Evolutionary conservation across 2,113 vertebrate genomes (phyloP), one percentile per base, ranked within the genome.

Genomic region (Apeltes quadracus): DNA sequence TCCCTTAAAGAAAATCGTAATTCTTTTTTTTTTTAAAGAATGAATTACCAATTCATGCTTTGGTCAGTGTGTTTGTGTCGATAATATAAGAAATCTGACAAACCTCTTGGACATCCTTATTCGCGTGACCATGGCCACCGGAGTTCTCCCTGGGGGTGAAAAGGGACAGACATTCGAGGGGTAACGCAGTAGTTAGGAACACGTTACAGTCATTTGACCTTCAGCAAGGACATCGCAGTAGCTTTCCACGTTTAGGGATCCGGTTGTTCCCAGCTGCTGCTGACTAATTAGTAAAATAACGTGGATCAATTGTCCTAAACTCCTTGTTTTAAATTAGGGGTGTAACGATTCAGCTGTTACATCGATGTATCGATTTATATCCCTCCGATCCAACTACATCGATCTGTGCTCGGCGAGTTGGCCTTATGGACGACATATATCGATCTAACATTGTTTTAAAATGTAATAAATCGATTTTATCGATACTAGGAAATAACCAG

Each of bases 81-180:
- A 7, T 9, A 54, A 29, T 27, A 41, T 13, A 29, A 7, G 32
- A 32, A 18, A 51, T 62, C 11, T 36, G 66, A 6, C 61, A 1
- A 32, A 88, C 89, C 77, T 69, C 38, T 46, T 74, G 44, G 1
- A 0, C 23, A 15, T 56, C 23, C 3, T 3, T 2, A 1, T 51
- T 12, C 4, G 58, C 32, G 2, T 78, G 32, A 5, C 51, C 39
- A 0, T 76, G 46, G 14, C 65, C 58, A 22, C 10, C 51, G 27
- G 88, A 91, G 39, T 53, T 86, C 27, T 90, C 90, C 59, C 92
- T 92, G 74, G 9, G 25, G n/a, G 11, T 29, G 54, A 22, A 81
- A 23, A 72, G 7, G 12, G 48, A 66, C 12, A 70, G 22, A 58
- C 27, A 32, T 27, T 7, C 38, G n/a, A n/a, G n/a, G n/a, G n/a